A percentile compares a stretch with the other conserved stretches of the same genome.
phyloP scores from a whole-genome alignment of 2,888 invertebrate species.

The Phyto melanocephala region DNA sequence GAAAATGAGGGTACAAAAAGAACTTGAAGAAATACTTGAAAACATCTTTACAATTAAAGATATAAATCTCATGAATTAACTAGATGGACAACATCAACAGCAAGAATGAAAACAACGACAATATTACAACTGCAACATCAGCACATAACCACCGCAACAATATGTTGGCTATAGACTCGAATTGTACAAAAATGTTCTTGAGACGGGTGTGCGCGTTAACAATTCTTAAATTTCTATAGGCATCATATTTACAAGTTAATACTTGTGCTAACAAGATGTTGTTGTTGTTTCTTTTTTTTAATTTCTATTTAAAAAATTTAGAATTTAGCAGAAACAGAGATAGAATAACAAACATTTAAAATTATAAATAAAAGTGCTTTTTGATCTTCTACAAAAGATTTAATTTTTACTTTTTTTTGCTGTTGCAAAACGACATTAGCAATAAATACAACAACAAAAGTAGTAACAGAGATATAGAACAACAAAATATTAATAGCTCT shows the following conservation, averaged over 20 bases:
- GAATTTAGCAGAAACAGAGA: conserved; percentile 11
- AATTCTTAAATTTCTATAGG: conserved; percentile 74
- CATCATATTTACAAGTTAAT: conserved; percentile 78
- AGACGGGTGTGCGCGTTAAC: conserved; percentile 53
- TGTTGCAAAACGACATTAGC: conserved; percentile 43
- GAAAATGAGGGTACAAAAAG: background rate
- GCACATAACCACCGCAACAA: background rate
- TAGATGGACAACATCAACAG: conserved; percentile 61
- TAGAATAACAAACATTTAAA: background rate
- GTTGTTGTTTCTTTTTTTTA: conserved; percentile 25
- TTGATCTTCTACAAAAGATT: conserved; percentile 27
- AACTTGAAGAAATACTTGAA: conserved; percentile 51
- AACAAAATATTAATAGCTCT: conserved; percentile 33
- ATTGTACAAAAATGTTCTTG: conserved; percentile 38
- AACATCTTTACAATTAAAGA: conserved; percentile 63
- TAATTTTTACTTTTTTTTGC: conserved; percentile 6
- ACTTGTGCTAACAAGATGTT: conserved; percentile 77
- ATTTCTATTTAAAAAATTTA: conserved; percentile 24
- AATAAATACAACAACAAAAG: conserved; percentile 34
- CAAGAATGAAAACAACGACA: conserved; percentile 36
- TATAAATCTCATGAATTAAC: conserved; percentile 65
- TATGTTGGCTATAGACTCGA: background rate
- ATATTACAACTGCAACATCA: conserved; percentile 36
- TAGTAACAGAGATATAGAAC: conserved; percentile 10
- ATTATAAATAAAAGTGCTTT: conserved; percentile 57